Evolutionary conservation across 2,797 vertebrate species (phyloP).

Genomic region (Gallinago nigripennis): DNA sequence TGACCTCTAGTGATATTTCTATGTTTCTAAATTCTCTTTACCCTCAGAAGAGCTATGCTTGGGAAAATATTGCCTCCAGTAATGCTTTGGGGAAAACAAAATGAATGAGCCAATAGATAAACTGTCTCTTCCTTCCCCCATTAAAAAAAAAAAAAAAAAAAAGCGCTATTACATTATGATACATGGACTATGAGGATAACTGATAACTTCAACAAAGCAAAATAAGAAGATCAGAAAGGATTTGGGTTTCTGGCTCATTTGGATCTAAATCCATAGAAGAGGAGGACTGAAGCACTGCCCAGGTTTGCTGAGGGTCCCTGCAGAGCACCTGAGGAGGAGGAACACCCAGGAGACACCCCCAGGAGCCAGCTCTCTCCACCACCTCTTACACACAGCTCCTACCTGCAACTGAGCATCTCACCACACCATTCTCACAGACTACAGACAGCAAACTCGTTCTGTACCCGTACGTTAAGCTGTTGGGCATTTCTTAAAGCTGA

Average conservation of each 20-base stretch:
- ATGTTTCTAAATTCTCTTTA: background rate
- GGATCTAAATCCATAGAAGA: background rate
- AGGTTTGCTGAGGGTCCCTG: background rate
- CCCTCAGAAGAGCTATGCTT: background rate
- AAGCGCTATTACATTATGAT: background rate
- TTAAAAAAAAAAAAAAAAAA: background rate
- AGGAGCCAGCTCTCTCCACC: background rate
- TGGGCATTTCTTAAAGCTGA: background rate
- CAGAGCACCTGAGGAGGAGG: background rate
- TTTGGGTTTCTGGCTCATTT: background rate
- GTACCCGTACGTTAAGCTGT: background rate
- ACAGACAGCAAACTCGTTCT: background rate
- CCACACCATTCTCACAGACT: background rate
- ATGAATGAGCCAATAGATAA: background rate
- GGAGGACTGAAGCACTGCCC: background rate
- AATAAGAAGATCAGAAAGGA: background rate
- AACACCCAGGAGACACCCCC: background rate
- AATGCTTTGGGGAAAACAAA: background rate
- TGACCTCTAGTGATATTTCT: background rate
- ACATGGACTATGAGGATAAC: accelerated
- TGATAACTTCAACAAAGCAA: background rate
- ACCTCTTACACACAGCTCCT: background rate
- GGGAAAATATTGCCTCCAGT: background rate
- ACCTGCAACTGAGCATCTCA: background rate
- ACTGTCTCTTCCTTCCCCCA: background rate